phyloP scores from a whole-genome alignment of 1,140 invertebrate species.

The Tetraneura akinire region DNA sequence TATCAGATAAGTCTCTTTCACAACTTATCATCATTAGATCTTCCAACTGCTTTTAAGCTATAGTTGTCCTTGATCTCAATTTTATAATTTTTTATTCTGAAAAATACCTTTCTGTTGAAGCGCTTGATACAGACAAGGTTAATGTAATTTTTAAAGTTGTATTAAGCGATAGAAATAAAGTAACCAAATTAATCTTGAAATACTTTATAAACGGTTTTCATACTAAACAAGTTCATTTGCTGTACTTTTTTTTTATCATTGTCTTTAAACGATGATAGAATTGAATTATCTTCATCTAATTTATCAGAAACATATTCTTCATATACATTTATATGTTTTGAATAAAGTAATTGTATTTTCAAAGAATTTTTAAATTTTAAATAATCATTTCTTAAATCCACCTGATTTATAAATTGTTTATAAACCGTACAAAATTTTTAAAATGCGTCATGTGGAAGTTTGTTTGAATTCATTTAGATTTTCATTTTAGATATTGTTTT shows the following conservation, averaged over 20 bases:
- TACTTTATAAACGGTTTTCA: background rate
- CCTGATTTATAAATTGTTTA: background rate
- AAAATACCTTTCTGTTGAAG: background rate
- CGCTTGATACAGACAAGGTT: background rate
- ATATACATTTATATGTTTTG: too few species aligned
- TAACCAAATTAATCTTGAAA: background rate
- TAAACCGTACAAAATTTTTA: background rate
- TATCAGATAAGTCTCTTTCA: background rate
- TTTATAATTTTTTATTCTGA: background rate
- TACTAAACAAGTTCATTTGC: too few species aligned
- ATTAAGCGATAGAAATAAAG: background rate
- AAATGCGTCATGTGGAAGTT: background rate
- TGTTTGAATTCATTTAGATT: background rate
- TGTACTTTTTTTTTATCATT: too few species aligned
- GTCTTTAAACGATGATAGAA: too few species aligned
- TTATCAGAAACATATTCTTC: too few species aligned
- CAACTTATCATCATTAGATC: background rate
- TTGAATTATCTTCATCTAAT: too few species aligned
- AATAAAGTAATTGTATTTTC: too few species aligned
- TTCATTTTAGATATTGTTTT: background rate
- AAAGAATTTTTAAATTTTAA: conserved; percentile 30
- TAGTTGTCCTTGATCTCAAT: background rate
- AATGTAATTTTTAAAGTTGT: background rate
- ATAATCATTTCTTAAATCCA: background rate
- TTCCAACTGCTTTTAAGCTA: background rate